These are phyloP conservation scores for Dryocosmus kuriphilus DNA, from an alignment of 2,888 invertebrate genomes.

Conservation along the genomic window DNA sequence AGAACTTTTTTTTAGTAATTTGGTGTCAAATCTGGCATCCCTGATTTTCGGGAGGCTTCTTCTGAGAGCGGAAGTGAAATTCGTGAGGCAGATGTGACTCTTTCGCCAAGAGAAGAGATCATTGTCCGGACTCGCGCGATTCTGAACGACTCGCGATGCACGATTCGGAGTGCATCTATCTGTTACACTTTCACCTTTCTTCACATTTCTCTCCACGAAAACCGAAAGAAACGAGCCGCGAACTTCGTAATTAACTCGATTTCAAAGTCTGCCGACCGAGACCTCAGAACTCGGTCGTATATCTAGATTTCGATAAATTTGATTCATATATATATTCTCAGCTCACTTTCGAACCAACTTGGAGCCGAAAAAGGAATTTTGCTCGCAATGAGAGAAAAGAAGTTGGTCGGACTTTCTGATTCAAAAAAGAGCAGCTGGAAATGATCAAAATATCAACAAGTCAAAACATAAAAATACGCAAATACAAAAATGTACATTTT, in stretches of 20 bases:
- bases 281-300: slow-evolving; percentile 54
- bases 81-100: slow-evolving; percentile 36
- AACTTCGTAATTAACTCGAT: slow-evolving; percentile 60
- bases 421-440: background rate
- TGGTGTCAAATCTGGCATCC: slow-evolving; percentile 8
- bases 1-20: background rate
- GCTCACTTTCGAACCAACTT: slow-evolving; percentile 7
- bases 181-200: slow-evolving; percentile 67
- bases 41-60: background rate
- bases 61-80: slow-evolving; percentile 27
- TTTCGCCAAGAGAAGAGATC: slow-evolving; percentile 36
- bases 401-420: background rate
- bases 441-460: background rate
- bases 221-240: slow-evolving; percentile 55
- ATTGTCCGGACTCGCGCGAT: slow-evolving; percentile 27
- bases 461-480: background rate
- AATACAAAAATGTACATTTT: slow-evolving; percentile 4
- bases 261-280: slow-evolving; percentile 61
- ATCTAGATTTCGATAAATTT: slow-evolving; percentile 19
- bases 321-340: background rate
- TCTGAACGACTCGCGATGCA: slow-evolving; percentile 40
- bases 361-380: background rate
- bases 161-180: slow-evolving; percentile 40
- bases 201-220: slow-evolving; percentile 58
- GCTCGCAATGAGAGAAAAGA: background rate